Percentiles rank a stretch among this genome's conserved stretches.
phyloP scores from a whole-genome alignment of 2,888 invertebrate genomes.

The Pediacus dermestoides region DNA sequence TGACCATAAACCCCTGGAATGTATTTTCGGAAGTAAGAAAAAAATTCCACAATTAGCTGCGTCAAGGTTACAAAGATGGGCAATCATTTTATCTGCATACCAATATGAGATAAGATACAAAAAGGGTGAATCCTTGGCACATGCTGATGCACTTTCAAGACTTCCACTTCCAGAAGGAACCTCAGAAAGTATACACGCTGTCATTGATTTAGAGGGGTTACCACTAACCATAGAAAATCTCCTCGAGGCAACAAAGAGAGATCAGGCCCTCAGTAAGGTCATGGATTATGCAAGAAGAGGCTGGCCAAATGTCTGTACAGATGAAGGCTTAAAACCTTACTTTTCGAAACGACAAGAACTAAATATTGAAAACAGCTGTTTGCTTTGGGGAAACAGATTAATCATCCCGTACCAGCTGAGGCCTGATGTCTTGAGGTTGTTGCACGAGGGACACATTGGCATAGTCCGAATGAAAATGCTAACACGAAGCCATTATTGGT shows the following conservation, averaged over 20 bases:
- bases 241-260: no score
- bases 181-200: no score
- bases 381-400: background rate
- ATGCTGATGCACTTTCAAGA: slow-evolving; percentile 12
- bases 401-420: background rate
- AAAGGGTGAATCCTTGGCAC: slow-evolving; percentile 16
- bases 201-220: no score
- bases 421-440: background rate
- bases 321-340: background rate
- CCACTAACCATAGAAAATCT: no score
- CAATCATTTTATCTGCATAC: slow-evolving; percentile 19
- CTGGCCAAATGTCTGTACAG: background rate
- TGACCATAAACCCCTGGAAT: slow-evolving; percentile 23
- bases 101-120: slow-evolving; percentile 21
- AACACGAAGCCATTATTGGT: background rate
- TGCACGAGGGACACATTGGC: background rate
- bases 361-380: background rate
- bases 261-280: background rate
- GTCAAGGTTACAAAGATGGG: slow-evolving; percentile 20
- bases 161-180: background rate
- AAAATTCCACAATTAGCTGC: slow-evolving; percentile 19
- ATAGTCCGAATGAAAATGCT: background rate
- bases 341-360: background rate
- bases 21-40: slow-evolving; percentile 25
- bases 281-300: background rate